Conservation (phyloP, 2,888 invertebrate species). For the Leptogaster cylindrica region DNA sequence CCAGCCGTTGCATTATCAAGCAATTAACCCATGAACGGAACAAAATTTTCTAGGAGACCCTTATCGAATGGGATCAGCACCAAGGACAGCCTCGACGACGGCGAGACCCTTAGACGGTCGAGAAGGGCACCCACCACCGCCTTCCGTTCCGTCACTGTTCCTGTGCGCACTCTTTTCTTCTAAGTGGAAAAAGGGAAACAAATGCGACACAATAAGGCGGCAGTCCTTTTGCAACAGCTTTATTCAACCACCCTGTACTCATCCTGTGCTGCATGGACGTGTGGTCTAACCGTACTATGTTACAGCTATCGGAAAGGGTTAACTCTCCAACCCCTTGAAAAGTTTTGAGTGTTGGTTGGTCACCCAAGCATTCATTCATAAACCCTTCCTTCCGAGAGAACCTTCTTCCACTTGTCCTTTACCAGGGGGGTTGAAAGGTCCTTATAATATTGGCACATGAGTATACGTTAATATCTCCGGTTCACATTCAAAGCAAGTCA, state of each 20-base stretch:
- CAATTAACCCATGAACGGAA: constrained; percentile 48
- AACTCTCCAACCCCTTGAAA: constrained; percentile 10
- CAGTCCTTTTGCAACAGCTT: constrained; percentile 31
- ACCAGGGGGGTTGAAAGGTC: constrained; percentile 25
- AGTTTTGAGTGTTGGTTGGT: constrained; percentile 44
- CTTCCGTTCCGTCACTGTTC: not conserved
- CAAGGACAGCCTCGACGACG: not conserved
- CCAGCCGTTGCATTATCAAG: constrained; percentile 48
- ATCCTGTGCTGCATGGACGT: not conserved
- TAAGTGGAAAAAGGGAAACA: constrained; percentile 35
- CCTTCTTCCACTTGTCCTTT: constrained; percentile 42
- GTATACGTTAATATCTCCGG: constrained; percentile 13
- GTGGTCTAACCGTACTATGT: constrained; percentile 22
- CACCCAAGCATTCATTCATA: constrained; percentile 46
- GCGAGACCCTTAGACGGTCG: constrained; percentile 23
- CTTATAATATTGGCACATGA: constrained; percentile 36
- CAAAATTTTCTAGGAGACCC: constrained; percentile 25
- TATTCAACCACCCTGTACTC: not conserved
- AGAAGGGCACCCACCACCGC: not conserved
- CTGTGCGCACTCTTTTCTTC: not conserved
- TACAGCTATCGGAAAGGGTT: constrained; percentile 21
- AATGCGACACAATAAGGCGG: constrained; percentile 41
- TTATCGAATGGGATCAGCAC: constrained; percentile 9
- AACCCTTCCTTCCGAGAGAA: constrained; percentile 42
- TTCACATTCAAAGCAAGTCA: constrained; percentile 19